Percentiles rank a stretch among this genome's conserved stretches.
Conservation (phyloP, 1,140 invertebrate genomes). For the Zaprionus gabonicus region DNA sequence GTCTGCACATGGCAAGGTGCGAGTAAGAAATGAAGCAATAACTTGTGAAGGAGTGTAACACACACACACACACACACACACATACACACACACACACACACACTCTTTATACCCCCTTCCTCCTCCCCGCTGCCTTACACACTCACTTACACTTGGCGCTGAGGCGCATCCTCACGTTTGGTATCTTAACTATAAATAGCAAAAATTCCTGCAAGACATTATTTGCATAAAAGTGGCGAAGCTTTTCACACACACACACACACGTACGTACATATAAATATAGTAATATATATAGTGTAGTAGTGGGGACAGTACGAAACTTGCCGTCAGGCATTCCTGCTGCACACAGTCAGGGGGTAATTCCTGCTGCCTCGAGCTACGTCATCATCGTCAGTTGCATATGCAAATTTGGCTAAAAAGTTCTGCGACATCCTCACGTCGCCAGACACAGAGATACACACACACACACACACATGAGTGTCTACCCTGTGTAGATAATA, state of each 20-base stretch:
- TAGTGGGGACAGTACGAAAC: conserved; percentile 15
- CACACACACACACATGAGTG: conserved; percentile 7
- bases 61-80: conserved; percentile 17
- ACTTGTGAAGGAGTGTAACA: conserved; percentile 54
- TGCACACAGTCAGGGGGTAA: conserved; percentile 38
- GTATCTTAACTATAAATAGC: conserved; percentile 83
- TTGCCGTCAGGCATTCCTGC: conserved; percentile 59
- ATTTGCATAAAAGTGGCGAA: conserved; percentile 82
- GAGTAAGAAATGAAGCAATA: conserved; percentile 78
- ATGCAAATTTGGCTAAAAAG: conserved; percentile 79
- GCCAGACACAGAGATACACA: conserved; percentile 36
- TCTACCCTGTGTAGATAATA: conserved; percentile 31
- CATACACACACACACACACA: conserved; percentile 5
- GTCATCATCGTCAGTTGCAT: conserved; percentile 78
- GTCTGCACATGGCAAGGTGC: conserved; percentile 27
- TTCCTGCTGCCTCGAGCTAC: conserved; percentile 60
- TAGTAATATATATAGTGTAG: conserved; percentile 1
- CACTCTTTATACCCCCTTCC: not conserved
- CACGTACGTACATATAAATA: not conserved
- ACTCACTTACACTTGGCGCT: conserved; percentile 64
- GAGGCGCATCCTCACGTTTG: conserved; percentile 76
- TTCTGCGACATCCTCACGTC: conserved; percentile 72
- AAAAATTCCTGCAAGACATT: conserved; percentile 82
- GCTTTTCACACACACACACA: conserved; percentile 39
- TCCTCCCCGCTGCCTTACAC: conserved; percentile 29